A percentile compares a stretch with the other conserved stretches of the same genome.
Evolutionary conservation across 2,797 vertebrate species (phyloP).

Genomic region (Florisuga fusca): DNA sequence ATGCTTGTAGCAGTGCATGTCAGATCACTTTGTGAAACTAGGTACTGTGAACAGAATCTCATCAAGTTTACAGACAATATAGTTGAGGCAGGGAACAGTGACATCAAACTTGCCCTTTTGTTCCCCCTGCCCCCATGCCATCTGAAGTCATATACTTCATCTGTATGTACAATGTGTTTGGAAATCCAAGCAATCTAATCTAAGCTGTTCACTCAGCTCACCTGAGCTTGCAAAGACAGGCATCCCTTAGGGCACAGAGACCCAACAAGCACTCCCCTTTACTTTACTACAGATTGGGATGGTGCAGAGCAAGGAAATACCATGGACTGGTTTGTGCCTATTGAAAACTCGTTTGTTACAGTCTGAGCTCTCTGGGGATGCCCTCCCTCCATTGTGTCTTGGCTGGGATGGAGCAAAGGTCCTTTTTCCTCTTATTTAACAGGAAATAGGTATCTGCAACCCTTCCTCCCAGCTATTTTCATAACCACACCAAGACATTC

Average conservation of each 20-base stretch:
- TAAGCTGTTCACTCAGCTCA: not conserved
- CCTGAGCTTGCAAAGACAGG: not conserved
- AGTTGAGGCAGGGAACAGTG: not conserved
- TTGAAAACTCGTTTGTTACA: not conserved
- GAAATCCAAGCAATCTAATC: not conserved
- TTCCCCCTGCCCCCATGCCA: rapidly evolving
- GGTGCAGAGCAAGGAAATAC: not conserved
- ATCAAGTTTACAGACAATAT: not conserved
- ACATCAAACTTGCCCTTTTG: not conserved
- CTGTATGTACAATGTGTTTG: rapidly evolving
- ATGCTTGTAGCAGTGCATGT: not conserved
- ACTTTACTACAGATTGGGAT: not conserved
- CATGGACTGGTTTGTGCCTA: not conserved
- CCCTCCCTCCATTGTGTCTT: conserved; percentile 38
- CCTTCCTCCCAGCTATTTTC: conserved; percentile 45
- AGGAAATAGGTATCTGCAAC: conserved; percentile 46
- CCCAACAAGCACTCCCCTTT: not conserved
- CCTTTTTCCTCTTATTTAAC: conserved; percentile 26
- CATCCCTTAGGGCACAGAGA: not conserved
- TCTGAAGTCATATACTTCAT: not conserved
- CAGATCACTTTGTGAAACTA: not conserved
- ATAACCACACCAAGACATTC: not conserved
- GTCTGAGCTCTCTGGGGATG: not conserved
- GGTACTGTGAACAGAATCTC: not conserved
- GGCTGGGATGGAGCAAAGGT: conserved; percentile 40